These are phyloP conservation scores for Raja brachyura DNA, from an alignment of 2,113 vertebrate genomes.

Conservation along the genomic window DNA sequence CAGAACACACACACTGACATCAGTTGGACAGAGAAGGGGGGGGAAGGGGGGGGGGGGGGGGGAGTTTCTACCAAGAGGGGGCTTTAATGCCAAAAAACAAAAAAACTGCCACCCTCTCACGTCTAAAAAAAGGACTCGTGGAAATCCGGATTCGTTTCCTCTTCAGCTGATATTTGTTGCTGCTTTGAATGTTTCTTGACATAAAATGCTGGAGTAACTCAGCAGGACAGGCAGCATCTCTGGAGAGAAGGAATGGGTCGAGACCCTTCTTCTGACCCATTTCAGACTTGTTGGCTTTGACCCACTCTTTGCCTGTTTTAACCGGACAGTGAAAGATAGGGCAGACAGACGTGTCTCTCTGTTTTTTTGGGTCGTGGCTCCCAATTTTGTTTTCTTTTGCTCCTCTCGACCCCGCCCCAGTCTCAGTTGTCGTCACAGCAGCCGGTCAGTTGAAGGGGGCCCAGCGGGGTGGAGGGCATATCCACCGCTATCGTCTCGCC, in stretches of 20 bases:
- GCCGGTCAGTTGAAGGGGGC: slow-evolving; percentile 46
- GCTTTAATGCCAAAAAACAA: neutral
- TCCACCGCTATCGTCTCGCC: slow-evolving; percentile 47
- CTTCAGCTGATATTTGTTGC: neutral
- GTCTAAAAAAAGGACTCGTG: neutral
- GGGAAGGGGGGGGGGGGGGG: too few species aligned
- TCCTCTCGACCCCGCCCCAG: neutral
- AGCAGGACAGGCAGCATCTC: too few species aligned
- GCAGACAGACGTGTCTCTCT: neutral
- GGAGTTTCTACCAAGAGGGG: slow-evolving; percentile 8
- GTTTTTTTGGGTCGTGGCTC: neutral
- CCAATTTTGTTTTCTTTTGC: neutral
- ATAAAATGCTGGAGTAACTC: too few species aligned
- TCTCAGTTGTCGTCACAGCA: slow-evolving; percentile 5
- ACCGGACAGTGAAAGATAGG: neutral
- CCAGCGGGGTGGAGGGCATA: slow-evolving; percentile 45
- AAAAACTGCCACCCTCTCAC: neutral
- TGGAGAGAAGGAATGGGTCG: too few species aligned
- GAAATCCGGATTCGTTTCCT: neutral
- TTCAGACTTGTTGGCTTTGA: neutral
- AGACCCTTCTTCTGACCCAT: too few species aligned
- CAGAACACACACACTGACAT: slow-evolving; percentile 29
- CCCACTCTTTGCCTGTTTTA: neutral
- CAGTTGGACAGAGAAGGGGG: slow-evolving; percentile 25
- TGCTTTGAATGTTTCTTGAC: neutral